Conservation (phyloP, 2,888 invertebrate species). For the Hyles lineata region DNA sequence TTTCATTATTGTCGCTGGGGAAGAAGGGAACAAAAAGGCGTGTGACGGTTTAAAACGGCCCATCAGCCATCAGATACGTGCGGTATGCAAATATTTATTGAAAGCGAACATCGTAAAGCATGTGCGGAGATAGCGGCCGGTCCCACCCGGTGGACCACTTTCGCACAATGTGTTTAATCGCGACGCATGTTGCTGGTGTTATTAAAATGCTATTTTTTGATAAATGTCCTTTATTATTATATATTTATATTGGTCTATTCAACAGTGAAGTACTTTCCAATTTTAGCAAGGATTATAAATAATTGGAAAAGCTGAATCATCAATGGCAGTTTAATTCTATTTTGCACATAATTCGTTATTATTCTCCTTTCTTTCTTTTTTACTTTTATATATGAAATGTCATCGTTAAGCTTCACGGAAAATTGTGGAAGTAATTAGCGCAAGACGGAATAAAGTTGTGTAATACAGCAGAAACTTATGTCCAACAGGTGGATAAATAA, state of each 20-base stretch:
- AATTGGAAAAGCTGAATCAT: neutral
- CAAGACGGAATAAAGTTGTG: too few relatives aligned
- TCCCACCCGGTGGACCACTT: conserved; percentile 25
- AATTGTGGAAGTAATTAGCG: too few relatives aligned
- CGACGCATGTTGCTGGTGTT: conserved; percentile 20
- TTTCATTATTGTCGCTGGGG: conserved; percentile 2
- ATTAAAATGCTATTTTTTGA: conserved; percentile 7
- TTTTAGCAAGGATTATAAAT: too few relatives aligned
- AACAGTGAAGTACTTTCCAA: too few relatives aligned
- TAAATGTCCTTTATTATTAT: neutral
- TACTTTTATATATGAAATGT: too few relatives aligned
- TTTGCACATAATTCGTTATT: too few relatives aligned
- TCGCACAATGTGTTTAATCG: conserved; percentile 27
- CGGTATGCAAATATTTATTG: conserved; percentile 30
- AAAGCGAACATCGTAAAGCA: conserved; percentile 25
- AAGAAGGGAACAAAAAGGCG: conserved; percentile 17
- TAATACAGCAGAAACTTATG: too few relatives aligned
- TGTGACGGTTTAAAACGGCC: conserved; percentile 23
- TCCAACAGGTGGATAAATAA: too few relatives aligned
- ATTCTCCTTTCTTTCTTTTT: too few relatives aligned
- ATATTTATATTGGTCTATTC: neutral
- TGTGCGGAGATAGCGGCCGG: neutral
- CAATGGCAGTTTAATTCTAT: too few relatives aligned
- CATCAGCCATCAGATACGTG: conserved; percentile 21
- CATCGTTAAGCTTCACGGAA: too few relatives aligned